Evolutionary conservation across 2,888 invertebrate genomes (phyloP).

Genomic region (Leptarthrus brevirostris): DNA sequence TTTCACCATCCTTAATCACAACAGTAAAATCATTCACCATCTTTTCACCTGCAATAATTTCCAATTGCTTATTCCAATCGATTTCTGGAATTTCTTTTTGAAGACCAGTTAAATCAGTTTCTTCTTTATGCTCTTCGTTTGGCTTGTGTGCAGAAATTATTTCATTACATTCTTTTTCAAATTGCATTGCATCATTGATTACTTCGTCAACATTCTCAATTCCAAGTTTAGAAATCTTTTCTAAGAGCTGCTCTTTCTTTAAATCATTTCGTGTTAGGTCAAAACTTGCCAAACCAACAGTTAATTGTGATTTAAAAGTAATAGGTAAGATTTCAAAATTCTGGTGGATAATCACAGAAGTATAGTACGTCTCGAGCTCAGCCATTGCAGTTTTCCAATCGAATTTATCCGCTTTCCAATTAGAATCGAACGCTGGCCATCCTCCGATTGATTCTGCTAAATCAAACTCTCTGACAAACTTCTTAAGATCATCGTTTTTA

Average conservation of each 20-base stretch:
- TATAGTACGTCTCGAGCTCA: background rate
- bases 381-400: slow-evolving; percentile 5
- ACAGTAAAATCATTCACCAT: no score
- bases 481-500: background rate
- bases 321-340: background rate
- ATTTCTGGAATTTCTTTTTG: no score
- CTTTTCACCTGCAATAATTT: background rate
- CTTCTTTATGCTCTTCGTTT: no score
- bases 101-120: no score
- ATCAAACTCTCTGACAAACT: background rate
- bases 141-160: no score
- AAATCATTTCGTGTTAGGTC: background rate
- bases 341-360: background rate
- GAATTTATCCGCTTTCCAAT: slow-evolving; percentile 9
- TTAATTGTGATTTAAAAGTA: background rate
- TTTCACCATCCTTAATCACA: no score
- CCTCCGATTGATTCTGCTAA: background rate
- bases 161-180: background rate
- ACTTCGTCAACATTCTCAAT: slow-evolving; percentile 2
- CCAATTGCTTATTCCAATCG: background rate
- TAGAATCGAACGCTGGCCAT: slow-evolving; percentile 10
- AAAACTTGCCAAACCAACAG: background rate
- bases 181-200: background rate
- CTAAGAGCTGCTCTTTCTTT: background rate
- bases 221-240: background rate